phyloP scores from a whole-genome alignment of 1,140 invertebrate genomes.

The Drosophila tsacasi region DNA sequence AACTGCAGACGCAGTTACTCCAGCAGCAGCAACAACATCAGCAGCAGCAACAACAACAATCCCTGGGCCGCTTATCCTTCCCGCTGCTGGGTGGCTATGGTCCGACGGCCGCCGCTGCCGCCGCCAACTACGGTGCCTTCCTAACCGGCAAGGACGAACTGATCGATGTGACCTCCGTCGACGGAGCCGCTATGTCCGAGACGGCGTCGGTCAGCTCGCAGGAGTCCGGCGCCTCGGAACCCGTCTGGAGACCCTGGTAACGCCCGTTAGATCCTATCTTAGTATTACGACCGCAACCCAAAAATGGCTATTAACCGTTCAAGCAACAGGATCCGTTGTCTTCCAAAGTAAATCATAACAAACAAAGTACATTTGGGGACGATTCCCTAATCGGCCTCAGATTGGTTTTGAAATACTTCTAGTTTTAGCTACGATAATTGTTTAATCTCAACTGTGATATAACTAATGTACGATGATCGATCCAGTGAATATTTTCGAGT shows the following conservation, averaged over 20 bases:
- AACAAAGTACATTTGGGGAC: conserved; percentile 10
- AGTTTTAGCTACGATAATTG: conserved; percentile 46
- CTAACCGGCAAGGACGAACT: conserved; percentile 72
- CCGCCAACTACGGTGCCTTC: conserved; percentile 64
- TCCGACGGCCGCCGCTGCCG: conserved; percentile 58
- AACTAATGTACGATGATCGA: conserved; percentile 60
- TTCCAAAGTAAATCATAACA: conserved; percentile 74
- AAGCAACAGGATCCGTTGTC: conserved; percentile 75
- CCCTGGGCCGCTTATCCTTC: conserved; percentile 56
- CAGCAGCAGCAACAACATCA: conserved; percentile 67
- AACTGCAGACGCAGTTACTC: conserved; percentile 83
- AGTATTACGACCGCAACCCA: conserved; percentile 59
- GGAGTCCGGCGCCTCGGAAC: conserved; percentile 71
- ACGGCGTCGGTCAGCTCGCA: conserved; percentile 76
- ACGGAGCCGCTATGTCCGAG: conserved; percentile 69
- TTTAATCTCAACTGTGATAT: conserved; percentile 75
- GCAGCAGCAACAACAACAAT: conserved; percentile 38
- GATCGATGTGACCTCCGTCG: conserved; percentile 82
- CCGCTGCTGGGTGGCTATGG: conserved; percentile 68
- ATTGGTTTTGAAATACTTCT: conserved; percentile 67
- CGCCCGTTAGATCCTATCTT: conserved; percentile 62
- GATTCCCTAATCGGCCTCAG: conserved; percentile 44
- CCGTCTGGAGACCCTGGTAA: conserved; percentile 82
- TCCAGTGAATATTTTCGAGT: conserved; percentile 29
- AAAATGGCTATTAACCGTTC: conserved; percentile 67